Base-by-base conservation (phyloP, 2,888 invertebrate species). In the Odontothrips loti region DNA sequence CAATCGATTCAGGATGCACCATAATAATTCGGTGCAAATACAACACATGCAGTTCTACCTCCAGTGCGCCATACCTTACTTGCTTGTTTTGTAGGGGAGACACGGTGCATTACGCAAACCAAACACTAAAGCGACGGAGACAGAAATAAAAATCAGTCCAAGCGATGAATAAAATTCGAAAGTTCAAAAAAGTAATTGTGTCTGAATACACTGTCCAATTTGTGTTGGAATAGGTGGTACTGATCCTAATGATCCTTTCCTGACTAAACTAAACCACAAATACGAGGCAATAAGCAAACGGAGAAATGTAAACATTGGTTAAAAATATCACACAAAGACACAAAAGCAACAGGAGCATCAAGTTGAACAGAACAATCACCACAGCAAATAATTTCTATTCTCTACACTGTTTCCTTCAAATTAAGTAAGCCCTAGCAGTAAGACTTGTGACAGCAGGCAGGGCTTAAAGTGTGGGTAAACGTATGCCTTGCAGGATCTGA, bases 311-410 rank as follows among this genome's bases (percentile, higher is more conserved):
- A 75, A 75, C 68, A 1, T 58, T 15, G 6, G 34, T 58, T 15
- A n/a, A 75, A 75, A 27, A 8, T 75, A 27, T 75, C 68, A 75
- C 68, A 75, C 23, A 27, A 4, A 75, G 23, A 75, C 68, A 68
- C 23, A 75, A 12, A 75, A 75, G 68, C 68, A 75, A 75, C 27
- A 75, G 68, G n/a, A 75, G 68, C 68, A 75, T 27, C 68, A 75
- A 75, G 68, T 75, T 23, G 27, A 23, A 23, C 68, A 27, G 68
- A 10, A 75, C 68, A 75, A 27, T 27, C 68, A 75, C 68, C 68
- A 58, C 20, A 43, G n/a, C n/a, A 4, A 43, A 43, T 4, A 43
- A 43, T 6, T 6, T 43, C 6, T 6, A 43, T 43, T 43, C 2
- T 43, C 34, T 43, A 4, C 34, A 43, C 6, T 43, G 34, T 43